Base-by-base conservation (phyloP, 2,888 invertebrate genomes). In the Amphiduros pacificus region DNA sequence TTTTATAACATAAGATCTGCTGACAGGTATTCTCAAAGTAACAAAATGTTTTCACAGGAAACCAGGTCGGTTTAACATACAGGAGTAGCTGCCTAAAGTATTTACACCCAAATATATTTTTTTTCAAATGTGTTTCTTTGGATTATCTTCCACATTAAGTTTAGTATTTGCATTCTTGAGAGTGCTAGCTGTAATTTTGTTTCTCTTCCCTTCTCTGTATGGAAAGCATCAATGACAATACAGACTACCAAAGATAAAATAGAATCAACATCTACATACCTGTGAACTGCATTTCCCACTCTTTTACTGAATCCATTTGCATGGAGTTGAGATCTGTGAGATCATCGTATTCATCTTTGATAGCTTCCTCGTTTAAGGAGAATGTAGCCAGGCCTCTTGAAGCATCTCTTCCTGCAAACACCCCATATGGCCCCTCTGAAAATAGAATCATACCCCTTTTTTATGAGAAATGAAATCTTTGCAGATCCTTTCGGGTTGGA, bases 271-370 rank as follows among this genome's bases (percentile, higher is more conserved):
- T 29, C 20, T 2, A 32, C 22, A 77, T 85, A 93, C 94, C 95
- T 88, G 90, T 91, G 82, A 98, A 94, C 82, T 97, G 97, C 84
- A 91, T 91, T 83, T 96, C 95, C 98, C 98, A 98, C 85, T 98
- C 97, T 70, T 88, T 88, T 6, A 97, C 91, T 26, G 93, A 92
- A 73, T 94, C 94, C 93, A 97, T 94, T 85, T 98, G 92, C 86
- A 91, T 89, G 17, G 91, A 88, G 78, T 90, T 91, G 60, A 98
- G 88, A 84, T 98, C 97, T 82, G 93, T 93, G 60, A 98, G 87
- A 83, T 98, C 97, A 86, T 98, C 97, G 84, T 94, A 94, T 73
- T 91, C 92, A 66, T 90, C 90, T 72, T 89, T 90, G 57, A 91
- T 88, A 66, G 89, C 88, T 26, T 78, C 78, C 54, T 77, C 80